A percentile compares a stretch with the other conserved stretches of the same genome.
phyloP scores from a whole-genome alignment of 1,140 invertebrate species.

The Neodiprion fabricii region DNA sequence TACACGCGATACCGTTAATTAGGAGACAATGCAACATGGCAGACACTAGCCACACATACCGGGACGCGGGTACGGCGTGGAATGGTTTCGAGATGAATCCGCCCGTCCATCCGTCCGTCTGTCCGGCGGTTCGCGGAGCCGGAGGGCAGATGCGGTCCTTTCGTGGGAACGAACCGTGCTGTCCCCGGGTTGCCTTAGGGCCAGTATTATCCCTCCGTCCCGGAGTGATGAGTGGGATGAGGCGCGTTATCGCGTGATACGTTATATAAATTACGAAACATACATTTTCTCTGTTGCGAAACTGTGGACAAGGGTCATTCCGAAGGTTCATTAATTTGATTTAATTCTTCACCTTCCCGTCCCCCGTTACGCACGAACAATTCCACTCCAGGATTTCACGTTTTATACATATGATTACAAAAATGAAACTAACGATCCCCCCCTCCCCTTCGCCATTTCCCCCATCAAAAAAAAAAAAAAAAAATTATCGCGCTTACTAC shows the following conservation, averaged over 20 bases:
- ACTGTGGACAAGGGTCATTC: neutral
- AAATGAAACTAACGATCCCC: neutral
- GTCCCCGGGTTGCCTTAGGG: slow-evolving; percentile 35
- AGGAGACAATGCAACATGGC: slow-evolving; percentile 34
- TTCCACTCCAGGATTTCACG: neutral
- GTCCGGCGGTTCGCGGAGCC: slow-evolving; percentile 18
- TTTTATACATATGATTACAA: neutral
- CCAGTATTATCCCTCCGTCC: slow-evolving; percentile 14
- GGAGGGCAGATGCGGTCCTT: slow-evolving; percentile 9
- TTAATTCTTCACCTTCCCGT: neutral
- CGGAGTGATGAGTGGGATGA: neutral
- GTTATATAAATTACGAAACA: slow-evolving; percentile 6
- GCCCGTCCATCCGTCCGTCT: slow-evolving; percentile 27
- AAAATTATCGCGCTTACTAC: too few relatives aligned
- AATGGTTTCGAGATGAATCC: slow-evolving; percentile 18
- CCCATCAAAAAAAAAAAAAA: too few relatives aligned
- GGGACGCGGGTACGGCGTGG: slow-evolving; percentile 10
- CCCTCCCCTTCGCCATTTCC: neutral
- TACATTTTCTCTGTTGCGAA: neutral
- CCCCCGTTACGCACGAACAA: neutral
- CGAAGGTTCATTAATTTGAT: slow-evolving; percentile 7
- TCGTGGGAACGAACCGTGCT: slow-evolving; percentile 37
- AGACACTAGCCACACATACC: slow-evolving; percentile 18
- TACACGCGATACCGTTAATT: slow-evolving; percentile 36
- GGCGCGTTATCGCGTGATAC: slow-evolving; percentile 2